Evolutionary conservation across 2,797 vertebrate genomes (phyloP), one percentile per base, ranked within the genome.

Genomic region (Garrulus glandarius): DNA sequence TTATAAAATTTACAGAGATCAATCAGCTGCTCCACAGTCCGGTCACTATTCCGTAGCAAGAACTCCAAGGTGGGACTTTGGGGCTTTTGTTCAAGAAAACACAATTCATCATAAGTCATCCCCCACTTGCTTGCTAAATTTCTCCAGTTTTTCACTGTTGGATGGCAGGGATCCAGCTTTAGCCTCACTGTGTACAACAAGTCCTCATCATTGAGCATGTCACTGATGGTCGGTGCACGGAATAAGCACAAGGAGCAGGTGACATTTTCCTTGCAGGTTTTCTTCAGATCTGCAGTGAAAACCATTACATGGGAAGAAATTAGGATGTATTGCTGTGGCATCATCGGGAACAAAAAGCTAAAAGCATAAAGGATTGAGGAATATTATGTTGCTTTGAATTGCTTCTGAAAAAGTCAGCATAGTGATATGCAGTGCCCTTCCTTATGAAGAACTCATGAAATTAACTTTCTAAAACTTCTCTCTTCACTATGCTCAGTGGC

Each of bases 101-200:
- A 98, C 81, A 99, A 98, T 98, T 99, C 99, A 17, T 99, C 99
- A 0, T 99, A 99, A 91, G 98, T 99, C 99, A 99, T 99, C 41
- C 99, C 99, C 99, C 99, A 99, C 69, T 99, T 99, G 97, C 99
- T 99, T 13, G 99, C 99, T 98, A 99, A 99, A 98, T 99, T 99
- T 98, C 99, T 99, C 99, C 99, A 99, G 98, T 99, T 99, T 97
- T 99, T 99, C 95, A 99, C 98, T n/a, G 99, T 99, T 87, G 99
- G 99, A 97, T 99, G 99, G 91, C 98, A 99, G 0, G 99, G 99
- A 96, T 99, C 99, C 97, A 99, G 98, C 96, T 99, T 99, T 95
- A 99, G 98, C 63, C 99, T 98, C 95, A 99, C 98, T 83, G 97
- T 98, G 91, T 99, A 99, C 91, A 99, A 97, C 53, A 99, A 98